phyloP scores from a whole-genome alignment of 2,888 invertebrate species.

The Meandrusa payeni region DNA sequence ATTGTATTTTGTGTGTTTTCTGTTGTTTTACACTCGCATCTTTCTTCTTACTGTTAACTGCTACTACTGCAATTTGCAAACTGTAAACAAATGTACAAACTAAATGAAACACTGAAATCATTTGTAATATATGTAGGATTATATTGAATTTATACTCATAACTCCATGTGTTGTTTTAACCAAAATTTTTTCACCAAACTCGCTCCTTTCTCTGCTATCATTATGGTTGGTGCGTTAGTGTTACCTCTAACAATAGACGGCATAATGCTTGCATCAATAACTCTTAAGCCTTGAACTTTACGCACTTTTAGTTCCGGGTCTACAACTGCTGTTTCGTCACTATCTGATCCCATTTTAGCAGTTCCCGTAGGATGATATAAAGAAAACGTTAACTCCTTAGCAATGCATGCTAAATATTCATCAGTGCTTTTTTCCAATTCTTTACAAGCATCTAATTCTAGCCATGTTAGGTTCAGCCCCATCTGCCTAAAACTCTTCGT shows the following conservation, averaged over 20 bases:
- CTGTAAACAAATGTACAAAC: too few species aligned
- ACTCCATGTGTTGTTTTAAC: conserved; percentile 47
- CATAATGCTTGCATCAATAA: conserved; percentile 84
- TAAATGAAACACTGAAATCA: too few species aligned
- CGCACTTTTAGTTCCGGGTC: conserved; percentile 21
- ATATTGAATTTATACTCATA: conserved; percentile 33
- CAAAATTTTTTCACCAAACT: conserved; percentile 82
- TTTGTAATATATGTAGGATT: too few species aligned
- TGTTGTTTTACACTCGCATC: too few species aligned
- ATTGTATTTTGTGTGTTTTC: too few species aligned
- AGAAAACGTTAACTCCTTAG: conserved; percentile 45
- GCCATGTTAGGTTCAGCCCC: conserved; percentile 47
- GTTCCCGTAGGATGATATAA: conserved; percentile 88
- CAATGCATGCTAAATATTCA: conserved; percentile 18
- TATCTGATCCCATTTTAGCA: conserved; percentile 80
- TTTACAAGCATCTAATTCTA: conserved; percentile 50
- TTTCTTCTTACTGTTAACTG: too few species aligned
- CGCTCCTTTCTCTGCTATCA: conserved; percentile 85
- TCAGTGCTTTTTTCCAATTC: conserved; percentile 37
- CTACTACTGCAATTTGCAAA: too few species aligned
- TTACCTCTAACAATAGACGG: conserved; percentile 82
- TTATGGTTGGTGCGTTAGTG: conserved; percentile 81
- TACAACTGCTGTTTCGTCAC: conserved; percentile 20
- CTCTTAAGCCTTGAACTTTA: conserved; percentile 67
- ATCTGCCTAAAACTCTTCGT: conserved; percentile 45